Base-by-base conservation (phyloP, 53 echinoderm and acorn worm genomes). In the Echinometra lucunter region DNA sequence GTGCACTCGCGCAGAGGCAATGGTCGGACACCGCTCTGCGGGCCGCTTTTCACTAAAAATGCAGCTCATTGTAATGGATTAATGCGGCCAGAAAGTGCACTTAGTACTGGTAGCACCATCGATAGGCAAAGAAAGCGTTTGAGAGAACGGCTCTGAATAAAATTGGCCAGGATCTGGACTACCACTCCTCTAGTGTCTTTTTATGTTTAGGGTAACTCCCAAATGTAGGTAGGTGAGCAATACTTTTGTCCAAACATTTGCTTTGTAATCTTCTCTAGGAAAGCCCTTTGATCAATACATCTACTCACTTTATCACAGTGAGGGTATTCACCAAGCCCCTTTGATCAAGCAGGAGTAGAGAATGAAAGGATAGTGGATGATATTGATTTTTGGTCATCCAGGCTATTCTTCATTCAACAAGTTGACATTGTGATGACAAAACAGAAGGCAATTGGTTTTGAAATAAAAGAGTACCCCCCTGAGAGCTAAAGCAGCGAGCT, bases 171-270 rank as follows among this genome's bases (percentile, higher is more conserved):
- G n/a, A n/a, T 49, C 49, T 49, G 49, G 9, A 4, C 13, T 53
- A 13, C 13, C 53, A 11, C 53, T 53, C 53, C 53, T 11, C 8
- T 53, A 13, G 9, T 53, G 53, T 53, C 69, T 34, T 81, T 44
- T 80, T 81, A 23, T 7, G 40, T 5, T 42, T 81, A 19, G 85
- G 85, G 85, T 85, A 85, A 30, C 85, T 49, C 85, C 85, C 85
- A 12, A 45, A 45, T n/a, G n/a, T n/a, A 45, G 47, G 47, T 28
- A 85, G 23, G 17, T 81, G 81, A 81, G 81, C 81, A 85, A 28
- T 27, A 3, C 85, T 30, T 28, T 45, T 85, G 18, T 27, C 9
- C 85, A 85, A 85, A 85, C 85, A 45, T 85, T 47, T 28, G 11
- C 3, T 11, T 28, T 85, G 30, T 49, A 13, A 21, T 49, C 85